phyloP scores from a whole-genome alignment of 1,140 invertebrate species.

The Cotesia vestalis region DNA sequence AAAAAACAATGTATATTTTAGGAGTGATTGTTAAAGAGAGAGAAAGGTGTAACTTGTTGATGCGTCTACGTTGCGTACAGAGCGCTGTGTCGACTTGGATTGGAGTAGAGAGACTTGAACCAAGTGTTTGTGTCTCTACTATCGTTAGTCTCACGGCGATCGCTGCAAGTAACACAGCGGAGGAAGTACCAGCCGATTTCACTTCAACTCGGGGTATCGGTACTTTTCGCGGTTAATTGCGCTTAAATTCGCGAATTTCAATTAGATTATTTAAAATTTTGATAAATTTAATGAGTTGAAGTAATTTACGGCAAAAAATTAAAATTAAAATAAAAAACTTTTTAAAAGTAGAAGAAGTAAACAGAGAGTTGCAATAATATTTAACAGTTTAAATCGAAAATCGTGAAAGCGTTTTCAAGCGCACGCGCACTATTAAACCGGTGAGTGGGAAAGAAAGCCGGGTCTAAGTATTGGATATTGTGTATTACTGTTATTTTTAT shows the following conservation, averaged over 20 bases:
- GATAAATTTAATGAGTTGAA: too few species aligned
- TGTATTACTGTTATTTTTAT: too few species aligned
- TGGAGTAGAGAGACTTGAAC: background rate
- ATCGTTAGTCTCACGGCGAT: constrained; percentile 25
- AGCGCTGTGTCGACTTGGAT: background rate
- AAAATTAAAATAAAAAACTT: too few species aligned
- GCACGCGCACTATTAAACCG: constrained; percentile 23
- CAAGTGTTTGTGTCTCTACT: constrained; percentile 6
- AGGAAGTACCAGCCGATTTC: background rate
- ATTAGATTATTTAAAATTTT: too few species aligned
- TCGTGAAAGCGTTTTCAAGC: constrained; percentile 25
- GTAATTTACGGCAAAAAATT: too few species aligned
- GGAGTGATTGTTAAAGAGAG: background rate
- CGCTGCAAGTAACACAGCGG: constrained; percentile 13
- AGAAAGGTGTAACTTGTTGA: constrained; percentile 10
- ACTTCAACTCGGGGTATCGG: background rate
- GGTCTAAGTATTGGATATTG: constrained; percentile 1
- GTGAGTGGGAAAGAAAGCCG: constrained; percentile 31
- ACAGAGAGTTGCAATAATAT: background rate
- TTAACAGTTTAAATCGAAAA: constrained; percentile 8
- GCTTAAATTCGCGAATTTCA: too few species aligned
- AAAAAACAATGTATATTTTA: constrained; percentile 7
- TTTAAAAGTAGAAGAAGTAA: too few species aligned
- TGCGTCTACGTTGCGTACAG: constrained; percentile 1
- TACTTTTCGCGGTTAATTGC: too few species aligned